Base-by-base conservation (phyloP, 2,888 invertebrate genomes). In the Spisula subtruncata region DNA sequence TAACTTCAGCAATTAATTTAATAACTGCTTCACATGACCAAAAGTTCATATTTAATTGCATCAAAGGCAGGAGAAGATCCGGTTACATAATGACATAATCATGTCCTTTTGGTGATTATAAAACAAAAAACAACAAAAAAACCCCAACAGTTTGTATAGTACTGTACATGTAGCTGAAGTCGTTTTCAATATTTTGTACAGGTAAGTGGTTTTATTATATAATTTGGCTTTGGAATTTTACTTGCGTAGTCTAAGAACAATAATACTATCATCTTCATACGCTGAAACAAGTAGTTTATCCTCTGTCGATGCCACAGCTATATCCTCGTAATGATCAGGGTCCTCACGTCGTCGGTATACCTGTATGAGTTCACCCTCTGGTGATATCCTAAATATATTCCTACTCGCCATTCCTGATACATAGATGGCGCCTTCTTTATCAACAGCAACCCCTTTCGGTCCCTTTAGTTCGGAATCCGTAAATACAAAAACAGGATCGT, bases 371-470 rank as follows among this genome's bases (percentile, higher is more conserved):
- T 92, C 79, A 16, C 92, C 92, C 20, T 48, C 51, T n/a, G 92
- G 90, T 20, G 87, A 79, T 25, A 92, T 35, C n/a, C 92, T 88
- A 87, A 90, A 92, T 10, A 92, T 90, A 79, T 92, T 92, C 14
- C 92, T 48, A 32, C 89, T 90, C 25, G 90, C 85, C 92, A 92
- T 92, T n/a, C 92, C 92, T 66, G 92, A 92, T 20, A 92, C 80
- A 82, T 92, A 92, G 18, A 92, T 29, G 54, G 85, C 48, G 29
- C 91, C 92, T 54, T 87, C 54, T 12, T 41, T 48, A 54, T 91
- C 92, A 0, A 92, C 91, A 0, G 89, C 46, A 0, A 91, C 84
- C 0, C 92, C 92, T 82, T 92, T 92, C 20, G 92, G 91, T 25
- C 92, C 92, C 25, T 84, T 46, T 0, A 92, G 88, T 18, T 91